Percentiles rank a stretch among this genome's conserved stretches.
Evolutionary conservation across 2,797 vertebrate species (phyloP).

Genomic region (Sebastes nivosus): DNA sequence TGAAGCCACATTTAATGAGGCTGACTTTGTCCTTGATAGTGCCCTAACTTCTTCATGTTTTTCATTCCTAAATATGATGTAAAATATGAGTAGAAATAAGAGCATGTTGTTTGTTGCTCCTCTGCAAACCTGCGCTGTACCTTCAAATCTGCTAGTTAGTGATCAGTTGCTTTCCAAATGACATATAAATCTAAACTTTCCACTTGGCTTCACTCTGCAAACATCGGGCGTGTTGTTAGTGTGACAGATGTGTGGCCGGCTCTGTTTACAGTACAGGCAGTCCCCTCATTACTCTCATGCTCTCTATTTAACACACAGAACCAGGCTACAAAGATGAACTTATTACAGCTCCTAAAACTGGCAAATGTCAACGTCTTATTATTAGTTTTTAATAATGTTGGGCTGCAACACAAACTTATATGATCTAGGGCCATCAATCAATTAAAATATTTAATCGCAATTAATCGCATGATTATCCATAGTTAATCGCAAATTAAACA

Average conservation of each 20-base stretch:
- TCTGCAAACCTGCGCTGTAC: no score
- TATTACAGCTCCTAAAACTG: background rate
- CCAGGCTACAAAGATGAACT: background rate
- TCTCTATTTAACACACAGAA: constrained; percentile 22
- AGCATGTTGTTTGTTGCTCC: background rate
- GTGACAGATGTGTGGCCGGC: constrained; percentile 59
- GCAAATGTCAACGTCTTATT: background rate
- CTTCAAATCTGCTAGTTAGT: background rate
- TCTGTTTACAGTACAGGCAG: constrained; percentile 70
- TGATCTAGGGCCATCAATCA: background rate
- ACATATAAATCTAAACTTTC: constrained; percentile 63
- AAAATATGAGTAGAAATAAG: background rate
- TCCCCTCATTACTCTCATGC: constrained; percentile 30
- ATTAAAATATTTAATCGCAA: no score
- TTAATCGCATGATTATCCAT: no score
- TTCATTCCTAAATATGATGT: background rate
- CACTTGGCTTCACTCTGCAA: constrained; percentile 58
- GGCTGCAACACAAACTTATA: background rate
- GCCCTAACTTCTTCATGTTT: background rate
- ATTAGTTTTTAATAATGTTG: background rate
- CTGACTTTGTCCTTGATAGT: background rate
- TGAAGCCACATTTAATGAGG: background rate
- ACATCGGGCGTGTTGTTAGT: constrained; percentile 47
- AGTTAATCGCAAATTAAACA: no score
- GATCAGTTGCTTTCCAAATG: constrained; percentile 19